These are phyloP conservation scores for Cacoxenus indagator DNA, from an alignment of 2,888 invertebrate species.

Conservation along the genomic window DNA sequence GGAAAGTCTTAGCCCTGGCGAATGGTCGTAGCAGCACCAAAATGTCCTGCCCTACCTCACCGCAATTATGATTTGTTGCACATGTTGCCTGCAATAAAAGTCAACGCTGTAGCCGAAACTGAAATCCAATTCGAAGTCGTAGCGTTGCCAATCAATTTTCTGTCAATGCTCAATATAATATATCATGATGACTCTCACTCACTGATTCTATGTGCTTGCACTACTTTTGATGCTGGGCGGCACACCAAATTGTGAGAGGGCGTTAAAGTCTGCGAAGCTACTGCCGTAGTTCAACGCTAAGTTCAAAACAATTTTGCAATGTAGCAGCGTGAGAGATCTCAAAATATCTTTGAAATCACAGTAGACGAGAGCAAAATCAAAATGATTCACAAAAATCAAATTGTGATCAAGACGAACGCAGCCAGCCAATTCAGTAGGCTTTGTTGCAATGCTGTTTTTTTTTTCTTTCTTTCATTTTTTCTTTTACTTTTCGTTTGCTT, in stretches of 20 bases:
- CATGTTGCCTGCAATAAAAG: slow-evolving; percentile 11
- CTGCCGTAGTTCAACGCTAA: slow-evolving; percentile 42
- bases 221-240: slow-evolving; percentile 13
- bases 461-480: not conserved
- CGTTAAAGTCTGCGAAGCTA: not conserved
- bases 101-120: slow-evolving; percentile 23
- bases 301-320: slow-evolving; percentile 36
- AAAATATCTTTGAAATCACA: slow-evolving; percentile 3
- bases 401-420: not conserved
- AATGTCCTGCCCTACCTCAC: too few species aligned
- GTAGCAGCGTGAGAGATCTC: slow-evolving; percentile 27
- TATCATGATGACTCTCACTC: slow-evolving; percentile 1
- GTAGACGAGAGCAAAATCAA: not conserved
- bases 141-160: slow-evolving; percentile 60
- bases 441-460: not conserved
- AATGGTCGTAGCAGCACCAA: not conserved
- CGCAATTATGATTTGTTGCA: slow-evolving; percentile 7
- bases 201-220: not conserved
- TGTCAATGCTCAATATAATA: too few species aligned
- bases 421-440: not conserved
- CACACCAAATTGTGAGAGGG: slow-evolving; percentile 14
- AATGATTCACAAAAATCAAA: not conserved
- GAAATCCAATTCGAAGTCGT: not conserved
- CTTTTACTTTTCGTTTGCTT: slow-evolving; percentile 39
- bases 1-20: not conserved